These are phyloP conservation scores for Tympanoctomys barrerae DNA, from an alignment of 2,797 vertebrate species.

Conservation along the genomic window DNA sequence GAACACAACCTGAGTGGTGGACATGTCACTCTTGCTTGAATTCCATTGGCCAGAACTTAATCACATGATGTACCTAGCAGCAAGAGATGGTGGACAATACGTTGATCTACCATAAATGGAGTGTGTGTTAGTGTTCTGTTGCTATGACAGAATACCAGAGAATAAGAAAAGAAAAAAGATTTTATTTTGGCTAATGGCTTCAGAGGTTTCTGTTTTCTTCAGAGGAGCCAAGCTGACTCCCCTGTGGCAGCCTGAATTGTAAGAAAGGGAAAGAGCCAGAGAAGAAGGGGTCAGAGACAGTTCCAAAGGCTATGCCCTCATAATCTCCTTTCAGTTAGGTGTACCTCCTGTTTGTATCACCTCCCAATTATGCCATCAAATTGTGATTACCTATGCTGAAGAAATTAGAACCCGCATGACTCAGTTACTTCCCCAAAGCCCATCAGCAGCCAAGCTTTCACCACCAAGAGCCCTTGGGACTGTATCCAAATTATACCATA, in stretches of 20 bases:
- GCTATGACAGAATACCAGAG: background rate
- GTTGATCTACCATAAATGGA: background rate
- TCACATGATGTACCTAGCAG: background rate
- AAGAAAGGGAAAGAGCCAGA: background rate
- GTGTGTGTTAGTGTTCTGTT: background rate
- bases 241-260: background rate
- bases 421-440: background rate
- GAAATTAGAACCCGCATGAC: background rate
- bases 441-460: background rate
- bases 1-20: background rate
- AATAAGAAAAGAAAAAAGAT: background rate
- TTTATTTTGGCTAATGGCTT: too few species aligned
- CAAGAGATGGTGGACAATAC: background rate
- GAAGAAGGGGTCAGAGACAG: background rate
- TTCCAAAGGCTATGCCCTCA: background rate
- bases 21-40: background rate
- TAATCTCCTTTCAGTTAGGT: background rate
- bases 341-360: background rate
- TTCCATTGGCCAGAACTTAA: background rate
- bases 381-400: background rate
- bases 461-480: background rate
- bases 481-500: background rate
- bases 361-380: background rate
- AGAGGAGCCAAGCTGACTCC: too few species aligned
- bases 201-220: too few species aligned